phyloP scores from a whole-genome alignment of 2,888 invertebrate species.

The Abrostola triplasia region DNA sequence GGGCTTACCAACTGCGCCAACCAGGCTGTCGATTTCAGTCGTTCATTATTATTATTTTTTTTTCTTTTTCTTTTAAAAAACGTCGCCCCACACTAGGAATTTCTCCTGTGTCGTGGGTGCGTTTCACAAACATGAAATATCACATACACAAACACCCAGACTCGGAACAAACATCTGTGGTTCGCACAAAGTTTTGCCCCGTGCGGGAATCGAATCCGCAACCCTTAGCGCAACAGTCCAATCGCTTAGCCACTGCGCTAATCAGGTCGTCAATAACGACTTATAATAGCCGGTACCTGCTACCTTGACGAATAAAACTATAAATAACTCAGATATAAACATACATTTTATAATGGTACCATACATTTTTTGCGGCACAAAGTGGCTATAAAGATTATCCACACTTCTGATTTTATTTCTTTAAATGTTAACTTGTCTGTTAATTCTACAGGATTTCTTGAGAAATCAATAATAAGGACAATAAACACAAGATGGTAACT shows the following conservation, averaged over 20 bases:
- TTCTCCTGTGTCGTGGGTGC: too few species aligned
- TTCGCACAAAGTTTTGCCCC: too few species aligned
- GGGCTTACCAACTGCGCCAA: too few species aligned
- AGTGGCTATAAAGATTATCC: conserved; percentile 49
- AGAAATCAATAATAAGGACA: conserved; percentile 54
- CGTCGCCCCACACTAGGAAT: too few species aligned
- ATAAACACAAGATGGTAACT: conserved; percentile 61
- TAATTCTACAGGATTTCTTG: conserved; percentile 53
- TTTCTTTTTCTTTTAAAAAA: too few species aligned
- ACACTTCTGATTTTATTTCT: conserved; percentile 28
- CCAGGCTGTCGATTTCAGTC: not conserved
- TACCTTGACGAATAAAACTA: conserved; percentile 22
- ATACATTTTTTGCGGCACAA: conserved; percentile 39
- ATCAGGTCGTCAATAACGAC: not conserved
- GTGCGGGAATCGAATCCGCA: too few species aligned
- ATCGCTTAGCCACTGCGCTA: too few species aligned
- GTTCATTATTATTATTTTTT: too few species aligned
- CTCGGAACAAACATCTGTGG: too few species aligned
- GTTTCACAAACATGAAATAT: too few species aligned
- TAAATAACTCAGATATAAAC: conserved; percentile 42
- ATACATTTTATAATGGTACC: conserved; percentile 29
- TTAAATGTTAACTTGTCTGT: conserved; percentile 14
- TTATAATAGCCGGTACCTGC: not conserved
- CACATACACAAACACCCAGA: too few species aligned
- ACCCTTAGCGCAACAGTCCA: too few species aligned